Conservation (phyloP, 2,797 vertebrate species). For the Hephaestus fuliginosus region DNA sequence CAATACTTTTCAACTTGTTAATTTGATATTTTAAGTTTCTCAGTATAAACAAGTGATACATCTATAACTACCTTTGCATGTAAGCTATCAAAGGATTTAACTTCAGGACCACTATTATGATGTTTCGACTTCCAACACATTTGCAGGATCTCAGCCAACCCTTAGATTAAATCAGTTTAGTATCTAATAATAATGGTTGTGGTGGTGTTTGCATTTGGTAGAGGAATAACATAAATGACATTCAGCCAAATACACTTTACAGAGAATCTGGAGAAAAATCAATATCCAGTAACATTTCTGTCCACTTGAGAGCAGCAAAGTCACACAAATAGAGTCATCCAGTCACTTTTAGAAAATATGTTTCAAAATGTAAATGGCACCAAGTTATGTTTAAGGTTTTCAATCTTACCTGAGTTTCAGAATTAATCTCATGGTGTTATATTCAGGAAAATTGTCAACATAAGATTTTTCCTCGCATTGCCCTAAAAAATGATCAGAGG, state of each 20-base stretch:
- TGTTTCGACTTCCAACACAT: background rate
- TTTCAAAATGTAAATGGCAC: background rate
- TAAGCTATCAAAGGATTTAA: background rate
- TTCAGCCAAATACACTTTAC: background rate
- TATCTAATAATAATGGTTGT: background rate
- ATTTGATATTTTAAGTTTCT: background rate
- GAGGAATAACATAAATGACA: background rate
- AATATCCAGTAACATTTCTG: constrained; percentile 23
- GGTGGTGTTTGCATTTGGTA: background rate
- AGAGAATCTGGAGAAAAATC: background rate
- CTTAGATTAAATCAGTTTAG: background rate
- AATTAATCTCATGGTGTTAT: background rate
- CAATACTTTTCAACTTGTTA: background rate
- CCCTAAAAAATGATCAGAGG: background rate
- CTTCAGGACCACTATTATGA: no score
- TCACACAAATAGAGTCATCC: background rate
- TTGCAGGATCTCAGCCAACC: background rate
- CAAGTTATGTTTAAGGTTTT: background rate
- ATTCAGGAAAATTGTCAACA: background rate
- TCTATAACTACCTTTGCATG: background rate
- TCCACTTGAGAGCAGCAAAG: constrained; percentile 66
- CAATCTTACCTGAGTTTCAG: background rate
- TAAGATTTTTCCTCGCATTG: background rate
- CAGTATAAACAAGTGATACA: background rate
- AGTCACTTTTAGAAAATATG: background rate